A percentile compares a stretch with the other conserved stretches of the same genome.
These are phyloP conservation scores for Megamerina dolium DNA, from an alignment of 2,888 invertebrate genomes.

Conservation along the genomic window DNA sequence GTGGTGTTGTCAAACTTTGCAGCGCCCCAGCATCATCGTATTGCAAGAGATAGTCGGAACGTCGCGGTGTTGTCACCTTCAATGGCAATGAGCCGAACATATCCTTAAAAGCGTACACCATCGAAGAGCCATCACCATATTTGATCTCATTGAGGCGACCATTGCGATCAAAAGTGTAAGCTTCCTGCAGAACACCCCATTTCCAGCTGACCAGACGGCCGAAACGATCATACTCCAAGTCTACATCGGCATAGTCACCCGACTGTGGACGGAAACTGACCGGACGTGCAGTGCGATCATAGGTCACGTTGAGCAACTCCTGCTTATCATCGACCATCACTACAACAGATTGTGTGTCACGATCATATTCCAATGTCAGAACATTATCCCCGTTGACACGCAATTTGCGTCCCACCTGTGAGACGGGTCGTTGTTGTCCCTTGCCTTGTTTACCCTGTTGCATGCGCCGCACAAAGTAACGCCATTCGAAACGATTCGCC, in stretches of 20 bases:
- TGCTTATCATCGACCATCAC: slow-evolving; percentile 83
- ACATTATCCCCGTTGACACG: slow-evolving; percentile 89
- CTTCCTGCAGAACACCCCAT: slow-evolving; percentile 87
- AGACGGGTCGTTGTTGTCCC: slow-evolving; percentile 54
- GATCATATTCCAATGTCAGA: slow-evolving; percentile 84
- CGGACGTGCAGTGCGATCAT: slow-evolving; percentile 77
- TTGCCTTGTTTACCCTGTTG: slow-evolving; percentile 55
- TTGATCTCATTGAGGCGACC: slow-evolving; percentile 85
- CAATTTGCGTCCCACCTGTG: slow-evolving; percentile 78
- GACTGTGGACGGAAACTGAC: slow-evolving; percentile 80
- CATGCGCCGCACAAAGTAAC: slow-evolving; percentile 79
- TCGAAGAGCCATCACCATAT: slow-evolving; percentile 83
- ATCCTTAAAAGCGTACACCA: slow-evolving; percentile 88
- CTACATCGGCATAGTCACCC: slow-evolving; percentile 82
- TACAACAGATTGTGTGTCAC: slow-evolving; percentile 77
- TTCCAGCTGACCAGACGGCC: slow-evolving; percentile 85
- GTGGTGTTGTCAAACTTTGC: slow-evolving; percentile 84
- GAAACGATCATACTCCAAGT: slow-evolving; percentile 86
- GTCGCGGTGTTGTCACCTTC: slow-evolving; percentile 89
- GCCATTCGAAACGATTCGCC: slow-evolving; percentile 92
- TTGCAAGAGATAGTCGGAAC: slow-evolving; percentile 86
- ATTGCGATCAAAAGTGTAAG: slow-evolving; percentile 83
- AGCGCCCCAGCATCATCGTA: slow-evolving; percentile 90
- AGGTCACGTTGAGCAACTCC: slow-evolving; percentile 78
- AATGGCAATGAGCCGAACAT: slow-evolving; percentile 83